Evolutionary conservation across 2,113 vertebrate genomes (phyloP).

Genomic region (Bos javanicus): DNA sequence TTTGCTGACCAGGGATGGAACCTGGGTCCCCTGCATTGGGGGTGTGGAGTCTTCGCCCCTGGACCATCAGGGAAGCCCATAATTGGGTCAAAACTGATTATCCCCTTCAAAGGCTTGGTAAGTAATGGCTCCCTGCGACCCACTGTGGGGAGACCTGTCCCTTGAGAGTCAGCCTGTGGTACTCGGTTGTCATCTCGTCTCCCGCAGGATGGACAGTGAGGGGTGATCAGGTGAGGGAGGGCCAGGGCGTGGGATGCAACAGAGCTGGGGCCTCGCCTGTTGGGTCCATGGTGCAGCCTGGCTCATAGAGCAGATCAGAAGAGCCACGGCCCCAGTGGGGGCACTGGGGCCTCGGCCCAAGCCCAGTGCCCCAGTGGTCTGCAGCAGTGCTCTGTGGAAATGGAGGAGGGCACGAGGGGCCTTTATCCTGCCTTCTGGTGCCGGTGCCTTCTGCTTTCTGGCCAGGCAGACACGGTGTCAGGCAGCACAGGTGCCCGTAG

Average conservation of each 20-base stretch:
- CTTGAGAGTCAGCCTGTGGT: neutral
- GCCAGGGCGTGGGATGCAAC: no score
- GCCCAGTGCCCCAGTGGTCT: neutral
- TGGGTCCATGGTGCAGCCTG: neutral
- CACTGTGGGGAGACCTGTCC: neutral
- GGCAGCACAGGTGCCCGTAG: neutral
- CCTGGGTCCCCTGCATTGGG: neutral
- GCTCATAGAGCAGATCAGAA: neutral
- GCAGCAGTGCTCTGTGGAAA: neutral
- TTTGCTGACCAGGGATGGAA: neutral
- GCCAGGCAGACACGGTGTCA: no score
- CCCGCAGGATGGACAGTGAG: neutral
- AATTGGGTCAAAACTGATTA: neutral
- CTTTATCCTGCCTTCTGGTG: neutral
- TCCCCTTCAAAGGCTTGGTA: neutral
- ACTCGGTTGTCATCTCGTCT: neutral
- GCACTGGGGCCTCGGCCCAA: neutral
- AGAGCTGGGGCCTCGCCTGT: neutral
- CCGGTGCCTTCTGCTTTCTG: neutral
- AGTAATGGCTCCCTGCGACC: neutral
- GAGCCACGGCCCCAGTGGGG: neutral
- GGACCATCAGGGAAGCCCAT: neutral
- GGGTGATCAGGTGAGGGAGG: neutral
- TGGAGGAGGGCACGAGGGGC: neutral
- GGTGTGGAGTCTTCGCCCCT: rapidly evolving